Evolutionary conservation across 2,888 invertebrate genomes (phyloP).

Genomic region (Troides helena): DNA sequence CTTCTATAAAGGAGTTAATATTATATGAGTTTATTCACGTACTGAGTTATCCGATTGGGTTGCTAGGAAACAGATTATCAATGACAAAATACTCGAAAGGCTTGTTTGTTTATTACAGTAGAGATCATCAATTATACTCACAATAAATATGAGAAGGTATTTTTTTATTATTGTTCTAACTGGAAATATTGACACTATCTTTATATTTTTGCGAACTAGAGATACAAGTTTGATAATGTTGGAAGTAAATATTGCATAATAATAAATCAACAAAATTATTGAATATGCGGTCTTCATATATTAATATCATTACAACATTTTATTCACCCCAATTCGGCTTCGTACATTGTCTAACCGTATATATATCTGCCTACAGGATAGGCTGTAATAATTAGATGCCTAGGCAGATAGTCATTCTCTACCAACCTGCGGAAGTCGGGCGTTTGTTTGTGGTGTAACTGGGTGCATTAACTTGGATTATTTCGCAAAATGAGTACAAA

Average conservation of each 20-base stretch:
- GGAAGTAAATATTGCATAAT: too few species aligned
- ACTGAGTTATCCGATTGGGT: constrained; percentile 52
- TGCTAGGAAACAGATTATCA: constrained; percentile 57
- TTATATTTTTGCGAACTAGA: too few species aligned
- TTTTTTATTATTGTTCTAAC: background rate
- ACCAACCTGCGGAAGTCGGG: constrained; percentile 49
- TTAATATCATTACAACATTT: constrained; percentile 32
- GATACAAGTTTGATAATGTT: too few species aligned
- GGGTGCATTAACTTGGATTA: constrained; percentile 53
- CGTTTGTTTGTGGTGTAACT: constrained; percentile 50
- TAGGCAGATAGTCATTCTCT: constrained; percentile 59
- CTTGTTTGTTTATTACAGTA: constrained; percentile 33
- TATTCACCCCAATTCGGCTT: constrained; percentile 44
- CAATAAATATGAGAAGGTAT: background rate
- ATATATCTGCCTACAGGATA: constrained; percentile 38
- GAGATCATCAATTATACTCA: constrained; percentile 37
- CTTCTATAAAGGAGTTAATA: background rate
- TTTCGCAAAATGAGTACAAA: constrained; percentile 44
- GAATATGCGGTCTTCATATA: too few species aligned
- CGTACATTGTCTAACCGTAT: background rate
- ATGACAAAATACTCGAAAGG: constrained; percentile 34
- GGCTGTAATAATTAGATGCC: constrained; percentile 67
- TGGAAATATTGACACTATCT: too few species aligned
- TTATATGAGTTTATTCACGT: background rate
- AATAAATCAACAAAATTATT: too few species aligned